These are phyloP conservation scores for Gnatocerus cornutus DNA, from an alignment of 2,888 invertebrate genomes.

Conservation along the genomic window DNA sequence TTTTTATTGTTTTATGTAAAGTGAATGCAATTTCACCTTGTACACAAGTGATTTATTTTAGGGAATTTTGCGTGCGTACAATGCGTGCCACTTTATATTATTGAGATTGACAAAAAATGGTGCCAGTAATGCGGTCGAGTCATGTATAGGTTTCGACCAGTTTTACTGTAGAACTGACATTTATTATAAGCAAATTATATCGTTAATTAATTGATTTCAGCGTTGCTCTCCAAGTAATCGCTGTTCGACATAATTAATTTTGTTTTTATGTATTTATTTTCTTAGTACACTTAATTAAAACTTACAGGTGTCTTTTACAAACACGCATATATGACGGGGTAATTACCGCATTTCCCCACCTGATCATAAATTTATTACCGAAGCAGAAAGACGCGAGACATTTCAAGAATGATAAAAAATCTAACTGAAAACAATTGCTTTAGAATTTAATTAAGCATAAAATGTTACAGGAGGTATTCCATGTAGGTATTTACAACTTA, in stretches of 20 bases:
- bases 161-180: conserved; percentile 3
- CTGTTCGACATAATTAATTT: conserved; percentile 23
- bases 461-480: neutral
- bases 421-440: neutral
- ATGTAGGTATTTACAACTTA: conserved; percentile 8
- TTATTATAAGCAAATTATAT: conserved; percentile 10
- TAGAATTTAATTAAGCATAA: neutral
- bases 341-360: neutral
- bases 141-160: conserved; percentile 8
- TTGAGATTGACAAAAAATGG: conserved; percentile 25
- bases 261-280: conserved; percentile 5
- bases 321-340: neutral
- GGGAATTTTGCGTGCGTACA: conserved; percentile 15
- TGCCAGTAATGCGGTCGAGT: neutral
- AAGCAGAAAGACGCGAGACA: neutral
- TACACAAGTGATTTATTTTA: conserved; percentile 26
- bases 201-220: conserved; percentile 26
- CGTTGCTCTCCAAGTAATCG: conserved; percentile 17
- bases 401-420: conserved; percentile 3
- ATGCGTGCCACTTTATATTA: conserved; percentile 16
- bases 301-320: conserved; percentile 7
- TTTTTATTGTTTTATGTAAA: neutral
- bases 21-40: conserved; percentile 14
- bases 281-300: conserved; percentile 18
- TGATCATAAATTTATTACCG: conserved; percentile 2